These are phyloP conservation scores for Deilephila elpenor DNA, from an alignment of 2,888 invertebrate species.

Conservation along the genomic window DNA sequence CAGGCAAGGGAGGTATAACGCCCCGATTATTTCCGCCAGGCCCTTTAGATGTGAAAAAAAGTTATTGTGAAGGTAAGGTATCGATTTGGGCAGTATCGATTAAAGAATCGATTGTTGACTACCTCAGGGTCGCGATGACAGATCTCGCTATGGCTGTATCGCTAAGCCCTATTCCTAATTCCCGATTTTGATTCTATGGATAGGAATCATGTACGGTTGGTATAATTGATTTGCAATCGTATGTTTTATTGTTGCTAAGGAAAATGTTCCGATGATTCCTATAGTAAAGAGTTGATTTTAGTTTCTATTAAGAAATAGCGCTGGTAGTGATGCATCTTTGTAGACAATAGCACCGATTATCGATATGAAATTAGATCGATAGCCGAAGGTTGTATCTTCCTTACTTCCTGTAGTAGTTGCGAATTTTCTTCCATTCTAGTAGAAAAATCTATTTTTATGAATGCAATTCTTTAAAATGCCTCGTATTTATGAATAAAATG, in stretches of 20 bases:
- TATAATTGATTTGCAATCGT: constrained; percentile 18
- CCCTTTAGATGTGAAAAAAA: too few relatives aligned
- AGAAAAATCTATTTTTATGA: too few relatives aligned
- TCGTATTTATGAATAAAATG: background rate
- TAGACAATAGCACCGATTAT: constrained; percentile 7
- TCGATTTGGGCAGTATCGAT: background rate
- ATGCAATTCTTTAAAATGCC: too few relatives aligned
- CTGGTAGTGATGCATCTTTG: constrained; percentile 4
- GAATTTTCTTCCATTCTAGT: constrained; percentile 5
- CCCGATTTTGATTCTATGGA: background rate
- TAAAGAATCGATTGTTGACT: background rate
- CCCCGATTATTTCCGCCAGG: background rate
- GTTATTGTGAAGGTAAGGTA: background rate
- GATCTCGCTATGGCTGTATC: background rate
- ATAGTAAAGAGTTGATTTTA: constrained; percentile 17
- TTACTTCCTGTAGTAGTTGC: background rate
- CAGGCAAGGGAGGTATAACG: background rate
- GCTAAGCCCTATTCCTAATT: background rate
- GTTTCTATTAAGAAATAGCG: background rate
- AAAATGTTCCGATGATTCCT: constrained; percentile 28
- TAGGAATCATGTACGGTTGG: background rate
- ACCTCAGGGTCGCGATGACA: background rate
- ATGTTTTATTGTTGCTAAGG: constrained; percentile 2
- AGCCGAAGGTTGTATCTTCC: background rate
- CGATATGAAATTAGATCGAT: constrained; percentile 5